Evolutionary conservation across 2,888 invertebrate genomes (phyloP).

Genomic region (Perizoma flavofasciatum): DNA sequence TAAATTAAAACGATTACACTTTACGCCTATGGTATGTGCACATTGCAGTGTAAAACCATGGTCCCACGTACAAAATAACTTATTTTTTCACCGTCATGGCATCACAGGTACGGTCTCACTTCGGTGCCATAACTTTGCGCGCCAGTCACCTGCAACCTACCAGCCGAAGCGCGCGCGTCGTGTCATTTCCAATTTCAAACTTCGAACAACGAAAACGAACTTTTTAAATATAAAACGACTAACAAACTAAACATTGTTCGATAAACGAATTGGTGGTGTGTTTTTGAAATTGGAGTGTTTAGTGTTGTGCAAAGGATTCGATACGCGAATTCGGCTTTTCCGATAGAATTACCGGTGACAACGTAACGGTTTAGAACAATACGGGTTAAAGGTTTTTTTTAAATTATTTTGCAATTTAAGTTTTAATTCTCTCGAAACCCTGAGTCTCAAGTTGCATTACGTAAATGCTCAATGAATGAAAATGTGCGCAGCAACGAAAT

Average conservation of each 20-base stretch:
- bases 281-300: slow-evolving; percentile 47
- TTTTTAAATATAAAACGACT: slow-evolving; percentile 51
- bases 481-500: slow-evolving; percentile 35
- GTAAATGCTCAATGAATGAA: slow-evolving; percentile 31
- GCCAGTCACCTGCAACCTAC: slow-evolving; percentile 79
- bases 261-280: slow-evolving; percentile 58
- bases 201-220: slow-evolving; percentile 49
- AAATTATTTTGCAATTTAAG: slow-evolving; percentile 19
- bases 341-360: slow-evolving; percentile 63
- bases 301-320: slow-evolving; percentile 65
- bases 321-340: slow-evolving; percentile 57
- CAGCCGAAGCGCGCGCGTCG: slow-evolving; percentile 70
- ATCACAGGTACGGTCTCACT: slow-evolving; percentile 26
- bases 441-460: slow-evolving; percentile 4
- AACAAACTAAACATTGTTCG: slow-evolving; percentile 54
- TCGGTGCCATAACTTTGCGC: slow-evolving; percentile 34
- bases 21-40: slow-evolving; percentile 7
- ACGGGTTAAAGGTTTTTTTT: slow-evolving; percentile 40
- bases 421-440: slow-evolving; percentile 15
- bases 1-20: background rate
- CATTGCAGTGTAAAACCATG: slow-evolving; percentile 32
- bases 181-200: slow-evolving; percentile 47
- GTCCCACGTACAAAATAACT: slow-evolving; percentile 63
- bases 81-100: slow-evolving; percentile 66
- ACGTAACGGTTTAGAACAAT: slow-evolving; percentile 53